A percentile compares a stretch with the other conserved stretches of the same genome.
Evolutionary conservation across 2,113 vertebrate genomes (phyloP).

Genomic region (Sapayoa aenigma): DNA sequence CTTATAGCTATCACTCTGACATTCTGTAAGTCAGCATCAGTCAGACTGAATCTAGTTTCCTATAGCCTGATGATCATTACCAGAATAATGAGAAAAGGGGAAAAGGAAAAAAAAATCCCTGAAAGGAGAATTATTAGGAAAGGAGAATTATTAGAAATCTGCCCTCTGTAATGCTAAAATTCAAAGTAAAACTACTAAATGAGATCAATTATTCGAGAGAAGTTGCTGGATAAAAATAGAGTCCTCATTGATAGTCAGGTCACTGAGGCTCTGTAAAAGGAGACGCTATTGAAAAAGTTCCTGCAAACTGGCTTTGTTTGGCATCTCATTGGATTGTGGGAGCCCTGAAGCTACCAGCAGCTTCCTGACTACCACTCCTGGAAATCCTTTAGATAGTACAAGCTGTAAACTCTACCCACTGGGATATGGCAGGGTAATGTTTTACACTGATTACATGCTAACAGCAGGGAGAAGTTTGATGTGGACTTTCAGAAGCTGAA

Average conservation of each 20-base stretch:
- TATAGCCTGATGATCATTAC: background rate
- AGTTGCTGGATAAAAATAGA: conserved; percentile 39
- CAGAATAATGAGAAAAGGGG: background rate
- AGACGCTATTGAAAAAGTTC: background rate
- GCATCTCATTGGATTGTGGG: conserved; percentile 1
- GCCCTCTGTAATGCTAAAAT: background rate
- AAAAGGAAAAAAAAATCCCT: background rate
- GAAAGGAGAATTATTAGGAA: background rate
- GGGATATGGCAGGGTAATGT: background rate
- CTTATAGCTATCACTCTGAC: background rate
- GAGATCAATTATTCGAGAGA: background rate
- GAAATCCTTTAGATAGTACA: conserved; percentile 10
- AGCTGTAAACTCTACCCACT: conserved; percentile 22
- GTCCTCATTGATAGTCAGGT: conserved; percentile 36
- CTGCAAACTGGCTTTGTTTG: conserved; percentile 22
- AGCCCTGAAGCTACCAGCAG: conserved; percentile 16
- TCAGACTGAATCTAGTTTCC: background rate
- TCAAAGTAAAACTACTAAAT: background rate
- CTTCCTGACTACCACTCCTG: conserved; percentile 3
- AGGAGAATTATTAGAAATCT: background rate
- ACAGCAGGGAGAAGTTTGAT: conserved; percentile 39
- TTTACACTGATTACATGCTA: conserved; percentile 43
- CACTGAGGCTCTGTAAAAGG: background rate
- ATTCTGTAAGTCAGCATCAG: background rate
- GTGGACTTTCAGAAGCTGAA: conserved; percentile 7